These are phyloP conservation scores for Cantharis flavilabris DNA, from an alignment of 2,888 invertebrate species.

Conservation along the genomic window DNA sequence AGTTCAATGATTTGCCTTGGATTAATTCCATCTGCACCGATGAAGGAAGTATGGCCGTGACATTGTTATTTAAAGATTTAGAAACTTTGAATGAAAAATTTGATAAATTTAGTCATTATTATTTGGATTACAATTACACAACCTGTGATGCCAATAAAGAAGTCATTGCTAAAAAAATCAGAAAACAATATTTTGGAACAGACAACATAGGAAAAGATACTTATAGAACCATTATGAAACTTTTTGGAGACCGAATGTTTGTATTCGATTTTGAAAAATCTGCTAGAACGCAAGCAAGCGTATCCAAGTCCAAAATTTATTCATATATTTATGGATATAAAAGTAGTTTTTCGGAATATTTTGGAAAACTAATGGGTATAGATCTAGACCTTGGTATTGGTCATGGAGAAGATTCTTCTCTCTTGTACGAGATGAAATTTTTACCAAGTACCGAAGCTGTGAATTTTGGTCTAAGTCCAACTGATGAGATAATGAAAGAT, in stretches of 20 bases:
- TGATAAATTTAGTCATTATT: slow-evolving; percentile 40
- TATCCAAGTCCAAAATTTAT: not conserved
- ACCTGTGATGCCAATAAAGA: slow-evolving; percentile 32
- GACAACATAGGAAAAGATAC: slow-evolving; percentile 36
- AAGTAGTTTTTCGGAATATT: not conserved
- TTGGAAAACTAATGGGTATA: not conserved
- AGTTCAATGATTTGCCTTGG: slow-evolving; percentile 70
- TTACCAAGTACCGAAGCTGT: no score
- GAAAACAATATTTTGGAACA: slow-evolving; percentile 41
- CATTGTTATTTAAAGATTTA: slow-evolving; percentile 3
- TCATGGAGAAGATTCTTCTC: slow-evolving; percentile 9
- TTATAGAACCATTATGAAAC: not conserved
- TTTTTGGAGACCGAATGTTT: slow-evolving; percentile 31
- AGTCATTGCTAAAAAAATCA: slow-evolving; percentile 39
- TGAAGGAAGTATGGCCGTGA: slow-evolving; percentile 59
- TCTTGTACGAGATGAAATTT: not conserved
- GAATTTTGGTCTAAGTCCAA: not conserved
- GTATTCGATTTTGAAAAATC: slow-evolving; percentile 32
- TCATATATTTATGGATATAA: not conserved
- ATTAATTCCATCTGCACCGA: slow-evolving; percentile 69
- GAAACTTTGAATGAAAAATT: slow-evolving; percentile 51
- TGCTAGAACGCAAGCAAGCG: not conserved
- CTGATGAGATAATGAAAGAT: slow-evolving; percentile 3
- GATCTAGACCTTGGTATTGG: not conserved
- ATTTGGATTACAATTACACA: slow-evolving; percentile 43